A percentile compares a stretch with the other conserved stretches of the same genome.
phyloP scores from a whole-genome alignment of 2,113 vertebrate species.

The Pseudorectes ferrugineus region DNA sequence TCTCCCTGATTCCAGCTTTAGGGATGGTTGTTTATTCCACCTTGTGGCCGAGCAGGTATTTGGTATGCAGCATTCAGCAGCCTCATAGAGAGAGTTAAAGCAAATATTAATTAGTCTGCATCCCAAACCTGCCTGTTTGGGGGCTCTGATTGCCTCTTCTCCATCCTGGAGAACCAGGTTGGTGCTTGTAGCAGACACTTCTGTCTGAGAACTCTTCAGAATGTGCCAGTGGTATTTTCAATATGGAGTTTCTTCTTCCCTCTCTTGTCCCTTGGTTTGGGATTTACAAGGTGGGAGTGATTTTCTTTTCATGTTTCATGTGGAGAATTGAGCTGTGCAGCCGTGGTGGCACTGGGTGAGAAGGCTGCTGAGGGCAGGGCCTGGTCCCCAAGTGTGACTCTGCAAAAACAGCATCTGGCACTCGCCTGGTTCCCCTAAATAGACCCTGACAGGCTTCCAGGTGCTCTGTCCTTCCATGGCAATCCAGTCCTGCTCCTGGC shows the following conservation, averaged over 20 bases:
- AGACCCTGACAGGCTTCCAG: background rate
- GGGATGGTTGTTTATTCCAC: background rate
- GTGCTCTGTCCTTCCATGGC: background rate
- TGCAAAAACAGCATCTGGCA: background rate
- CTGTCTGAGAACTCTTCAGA: background rate
- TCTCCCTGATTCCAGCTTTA: background rate
- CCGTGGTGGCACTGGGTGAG: background rate
- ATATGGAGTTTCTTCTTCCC: background rate
- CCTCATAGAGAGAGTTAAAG: background rate
- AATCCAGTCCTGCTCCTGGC: background rate
- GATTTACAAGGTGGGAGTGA: background rate
- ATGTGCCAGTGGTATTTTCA: background rate
- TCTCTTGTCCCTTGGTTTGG: background rate
- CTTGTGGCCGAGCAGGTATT: background rate
- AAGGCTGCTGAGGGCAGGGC: background rate
- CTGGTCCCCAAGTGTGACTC: background rate
- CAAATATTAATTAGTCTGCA: background rate
- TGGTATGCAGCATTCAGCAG: background rate
- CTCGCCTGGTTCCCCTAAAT: background rate
- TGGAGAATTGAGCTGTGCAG: background rate
- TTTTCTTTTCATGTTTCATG: background rate
- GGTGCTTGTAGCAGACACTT: background rate
- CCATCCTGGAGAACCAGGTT: background rate
- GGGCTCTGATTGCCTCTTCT: background rate
- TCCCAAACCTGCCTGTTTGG: background rate